These are phyloP conservation scores for Zhuqinia jingwanae DNA, from an alignment of 2,888 invertebrate species.

Conservation along the genomic window DNA sequence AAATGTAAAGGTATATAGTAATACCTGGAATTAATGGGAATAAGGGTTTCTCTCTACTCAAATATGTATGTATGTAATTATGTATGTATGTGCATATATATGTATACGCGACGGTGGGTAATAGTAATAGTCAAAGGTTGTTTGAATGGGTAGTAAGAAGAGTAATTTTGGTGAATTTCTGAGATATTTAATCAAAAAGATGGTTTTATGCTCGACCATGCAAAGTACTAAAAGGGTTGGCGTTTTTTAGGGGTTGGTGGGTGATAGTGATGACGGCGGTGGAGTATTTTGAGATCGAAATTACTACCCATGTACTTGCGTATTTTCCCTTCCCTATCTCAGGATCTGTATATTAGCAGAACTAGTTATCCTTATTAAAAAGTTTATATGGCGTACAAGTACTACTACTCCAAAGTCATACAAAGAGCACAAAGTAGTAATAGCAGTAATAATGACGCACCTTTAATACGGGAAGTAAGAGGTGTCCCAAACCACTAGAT, in stretches of 20 bases:
- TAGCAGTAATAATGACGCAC: not conserved
- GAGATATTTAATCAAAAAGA: constrained; percentile 52
- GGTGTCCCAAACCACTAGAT: constrained; percentile 69
- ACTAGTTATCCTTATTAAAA: constrained; percentile 7
- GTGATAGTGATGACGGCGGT: too few species aligned
- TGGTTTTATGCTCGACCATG: not conserved
- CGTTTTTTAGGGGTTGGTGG: too few species aligned
- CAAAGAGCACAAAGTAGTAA: not conserved
- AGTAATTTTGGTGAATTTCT: constrained; percentile 26
- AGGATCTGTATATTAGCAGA: too few species aligned
- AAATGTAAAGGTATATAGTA: too few species aligned
- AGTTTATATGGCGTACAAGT: too few species aligned
- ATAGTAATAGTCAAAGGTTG: not conserved
- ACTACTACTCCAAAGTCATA: not conserved
- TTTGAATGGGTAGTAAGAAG: not conserved
- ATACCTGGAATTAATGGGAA: constrained; percentile 32
- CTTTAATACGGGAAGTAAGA: constrained; percentile 49
- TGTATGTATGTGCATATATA: not conserved
- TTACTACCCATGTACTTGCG: too few species aligned
- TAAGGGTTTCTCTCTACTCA: too few species aligned
- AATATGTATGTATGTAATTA: too few species aligned
- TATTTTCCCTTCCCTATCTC: too few species aligned
- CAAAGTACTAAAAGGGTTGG: not conserved
- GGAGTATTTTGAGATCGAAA: constrained; percentile 15
- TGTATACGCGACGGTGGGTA: not conserved